Conservation (phyloP, 2,888 invertebrate species). For the Pseudeuparius sepicola region DNA sequence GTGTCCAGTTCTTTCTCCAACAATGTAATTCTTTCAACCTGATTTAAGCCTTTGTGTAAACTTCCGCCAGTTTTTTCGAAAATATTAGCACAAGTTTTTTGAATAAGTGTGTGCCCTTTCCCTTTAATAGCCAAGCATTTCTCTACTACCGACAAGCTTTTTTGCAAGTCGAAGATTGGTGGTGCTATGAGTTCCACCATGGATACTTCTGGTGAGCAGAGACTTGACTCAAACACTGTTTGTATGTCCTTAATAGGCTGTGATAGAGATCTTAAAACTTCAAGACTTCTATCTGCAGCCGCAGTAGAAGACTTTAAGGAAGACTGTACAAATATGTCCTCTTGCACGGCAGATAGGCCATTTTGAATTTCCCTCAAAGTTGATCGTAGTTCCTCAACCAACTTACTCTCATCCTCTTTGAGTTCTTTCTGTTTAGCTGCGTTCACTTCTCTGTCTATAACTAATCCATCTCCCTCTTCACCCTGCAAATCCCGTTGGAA, state of each 20-base stretch:
- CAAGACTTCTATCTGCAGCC: conserved; percentile 55
- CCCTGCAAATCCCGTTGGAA: conserved; percentile 44
- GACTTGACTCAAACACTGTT: conserved; percentile 45
- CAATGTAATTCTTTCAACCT: conserved; percentile 43
- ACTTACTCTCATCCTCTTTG: conserved; percentile 30
- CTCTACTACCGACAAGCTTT: conserved; percentile 55
- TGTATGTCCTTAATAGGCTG: conserved; percentile 55
- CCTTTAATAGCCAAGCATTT: conserved; percentile 60
- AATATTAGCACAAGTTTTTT: conserved; percentile 57
- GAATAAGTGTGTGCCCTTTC: conserved; percentile 55
- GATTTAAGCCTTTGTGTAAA: conserved; percentile 45
- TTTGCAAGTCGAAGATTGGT: conserved; percentile 53
- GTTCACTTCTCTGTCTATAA: conserved; percentile 42
- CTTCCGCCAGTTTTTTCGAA: conserved; percentile 50
- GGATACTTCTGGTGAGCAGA: conserved; percentile 35
- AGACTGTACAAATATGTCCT: conserved; percentile 54
- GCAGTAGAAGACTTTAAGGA: conserved; percentile 56
- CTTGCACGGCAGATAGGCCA: conserved; percentile 51
- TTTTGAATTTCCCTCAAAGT: conserved; percentile 43
- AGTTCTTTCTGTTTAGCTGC: conserved; percentile 40
- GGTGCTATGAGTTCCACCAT: conserved; percentile 48
- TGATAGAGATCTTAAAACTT: conserved; percentile 51
- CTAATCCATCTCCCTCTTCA: conserved; percentile 47
- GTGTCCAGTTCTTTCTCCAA: conserved; percentile 39
- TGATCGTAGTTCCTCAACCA: conserved; percentile 32